Evolutionary conservation across 2,797 vertebrate species (phyloP), one percentile per base, ranked within the genome.

Genomic region (Clarias pachynema): DNA sequence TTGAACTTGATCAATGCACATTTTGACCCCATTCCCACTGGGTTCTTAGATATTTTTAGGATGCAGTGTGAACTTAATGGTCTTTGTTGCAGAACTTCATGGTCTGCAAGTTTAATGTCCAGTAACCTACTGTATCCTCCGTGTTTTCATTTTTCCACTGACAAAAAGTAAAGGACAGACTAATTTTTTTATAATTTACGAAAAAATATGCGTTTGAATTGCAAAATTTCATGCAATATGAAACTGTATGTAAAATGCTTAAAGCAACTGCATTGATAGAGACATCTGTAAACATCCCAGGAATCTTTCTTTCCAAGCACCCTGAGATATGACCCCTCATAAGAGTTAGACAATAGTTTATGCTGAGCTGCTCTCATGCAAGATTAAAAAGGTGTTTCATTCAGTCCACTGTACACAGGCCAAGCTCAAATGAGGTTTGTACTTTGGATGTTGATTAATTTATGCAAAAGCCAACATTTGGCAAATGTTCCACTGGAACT

Each of bases 401-500:
- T 85, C 62, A 86, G 44, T 80, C 69, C 79, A 81, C 69, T 84
- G 74, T 73, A 44, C 31, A 63, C 75, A 79, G 68, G 79, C 75
- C 85, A 83, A 75, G 84, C 70, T 86, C 83, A 86, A 80, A 82
- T 87, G 20, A 82, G 72, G 78, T 80, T 82, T 86, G 74, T 75
- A 81, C 75, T 86, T 85, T 29, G 73, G 59, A 49, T 86, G 62
- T 86, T 86, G 56, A 69, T 81, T 85, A 81, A 81, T 85, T 85
- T 65, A 82, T 80, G 84, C 77, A 85, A 72, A 79, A 85, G 57
- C 86, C 85, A 87, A 88, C 85, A 88, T 86, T 80, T 85, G 83
- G 82, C 83, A 59, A 85, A 83, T 60, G 74, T 74, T 79, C 83
- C 53, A 69, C 66, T 84, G 68, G 12, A 70, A n/a, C 53, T 16